These are phyloP conservation scores for Eulimnadia texana DNA, from an alignment of 1,140 invertebrate genomes.

Conservation along the genomic window DNA sequence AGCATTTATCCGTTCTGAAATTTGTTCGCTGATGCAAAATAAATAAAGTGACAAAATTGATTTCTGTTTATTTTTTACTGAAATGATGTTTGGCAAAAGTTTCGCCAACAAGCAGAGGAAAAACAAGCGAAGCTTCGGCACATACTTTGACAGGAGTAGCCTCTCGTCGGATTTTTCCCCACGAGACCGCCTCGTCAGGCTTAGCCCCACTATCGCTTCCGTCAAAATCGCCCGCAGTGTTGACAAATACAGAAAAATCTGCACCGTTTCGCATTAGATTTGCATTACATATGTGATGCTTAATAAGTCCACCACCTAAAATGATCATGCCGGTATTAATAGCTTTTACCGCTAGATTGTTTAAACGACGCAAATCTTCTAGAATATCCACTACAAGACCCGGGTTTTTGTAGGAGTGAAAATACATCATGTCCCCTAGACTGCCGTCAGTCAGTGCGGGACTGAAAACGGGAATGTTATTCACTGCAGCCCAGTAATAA, in stretches of 20 bases:
- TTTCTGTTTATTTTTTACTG: not conserved
- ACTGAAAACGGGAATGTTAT: constrained; percentile 96
- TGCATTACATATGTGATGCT: constrained; percentile 98
- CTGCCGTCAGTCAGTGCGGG: constrained; percentile 97
- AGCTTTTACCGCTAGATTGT: constrained; percentile 89
- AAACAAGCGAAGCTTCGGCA: constrained; percentile 87
- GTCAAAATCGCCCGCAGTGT: constrained; percentile 96
- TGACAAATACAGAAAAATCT: constrained; percentile 89
- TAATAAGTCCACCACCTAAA: constrained; percentile 90
- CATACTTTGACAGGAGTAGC: constrained; percentile 90
- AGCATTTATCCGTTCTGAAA: constrained; percentile 48
- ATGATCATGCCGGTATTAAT: constrained; percentile 92
- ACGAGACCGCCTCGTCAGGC: constrained; percentile 95
- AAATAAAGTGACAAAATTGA: no score
- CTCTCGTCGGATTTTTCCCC: constrained; percentile 89
- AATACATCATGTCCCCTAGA: constrained; percentile 98
- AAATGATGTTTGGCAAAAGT: constrained; percentile 64
- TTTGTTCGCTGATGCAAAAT: constrained; percentile 26
- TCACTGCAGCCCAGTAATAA: constrained; percentile 95
- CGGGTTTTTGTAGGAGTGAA: constrained; percentile 86
- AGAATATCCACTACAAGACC: constrained; percentile 84
- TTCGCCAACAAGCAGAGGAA: constrained; percentile 86
- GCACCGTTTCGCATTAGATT: constrained; percentile 98
- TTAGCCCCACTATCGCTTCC: constrained; percentile 94
- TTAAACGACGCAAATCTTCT: constrained; percentile 71